phyloP scores from a whole-genome alignment of 2,113 vertebrate species.

The Anhinga anhinga region DNA sequence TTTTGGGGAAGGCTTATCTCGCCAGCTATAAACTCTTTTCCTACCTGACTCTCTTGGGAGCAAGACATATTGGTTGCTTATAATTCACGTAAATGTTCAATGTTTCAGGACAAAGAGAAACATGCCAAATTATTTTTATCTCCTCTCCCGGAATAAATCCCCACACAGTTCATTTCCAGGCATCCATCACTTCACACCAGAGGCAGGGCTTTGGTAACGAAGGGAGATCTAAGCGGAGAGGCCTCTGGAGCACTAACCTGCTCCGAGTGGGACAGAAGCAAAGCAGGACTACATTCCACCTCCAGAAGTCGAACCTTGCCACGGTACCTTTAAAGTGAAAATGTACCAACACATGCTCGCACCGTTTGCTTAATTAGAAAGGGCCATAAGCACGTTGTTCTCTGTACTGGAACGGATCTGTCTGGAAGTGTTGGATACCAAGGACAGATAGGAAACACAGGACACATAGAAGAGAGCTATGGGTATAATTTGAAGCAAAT shows the following conservation, averaged over 20 bases:
- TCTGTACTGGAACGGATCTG: neutral
- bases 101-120: conserved; percentile 34
- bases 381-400: neutral
- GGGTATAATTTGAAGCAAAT: neutral
- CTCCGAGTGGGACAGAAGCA: conserved; percentile 32
- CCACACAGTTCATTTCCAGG: conserved; percentile 57
- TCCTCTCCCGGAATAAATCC: conserved; percentile 52
- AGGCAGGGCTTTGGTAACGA: conserved; percentile 1
- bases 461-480: neutral
- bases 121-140: conserved; percentile 54
- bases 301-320: conserved; percentile 6
- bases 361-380: neutral
- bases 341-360: neutral
- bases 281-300: conserved; percentile 40
- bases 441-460: neutral
- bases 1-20: conserved; percentile 6
- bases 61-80: neutral
- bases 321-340: neutral
- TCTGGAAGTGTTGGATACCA: neutral
- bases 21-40: neutral
- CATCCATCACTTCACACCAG: conserved; percentile 59
- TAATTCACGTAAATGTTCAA: conserved; percentile 3
- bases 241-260: conserved; percentile 24
- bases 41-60: conserved; percentile 26
- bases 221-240: conserved; percentile 23